Evolutionary conservation across 2,113 vertebrate genomes (phyloP).

Genomic region (Cynopterus brachyotis): DNA sequence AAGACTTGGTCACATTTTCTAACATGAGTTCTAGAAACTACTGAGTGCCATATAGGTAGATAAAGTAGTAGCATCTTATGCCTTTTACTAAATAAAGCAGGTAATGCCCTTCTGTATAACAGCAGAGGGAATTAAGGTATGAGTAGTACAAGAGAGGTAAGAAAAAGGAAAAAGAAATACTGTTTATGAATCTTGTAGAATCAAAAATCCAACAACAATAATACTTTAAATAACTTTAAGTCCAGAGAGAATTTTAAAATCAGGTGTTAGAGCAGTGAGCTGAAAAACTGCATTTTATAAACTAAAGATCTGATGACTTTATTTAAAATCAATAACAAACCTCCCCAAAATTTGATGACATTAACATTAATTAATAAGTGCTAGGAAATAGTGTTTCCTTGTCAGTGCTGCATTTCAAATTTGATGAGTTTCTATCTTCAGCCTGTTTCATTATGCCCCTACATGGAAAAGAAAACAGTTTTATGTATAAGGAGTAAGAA

Average conservation of each 20-base stretch:
- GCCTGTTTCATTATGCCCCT: background rate
- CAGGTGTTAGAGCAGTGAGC: background rate
- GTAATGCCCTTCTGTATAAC: background rate
- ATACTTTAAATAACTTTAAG: constrained; percentile 20
- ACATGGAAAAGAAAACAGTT: background rate
- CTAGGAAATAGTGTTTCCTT: background rate
- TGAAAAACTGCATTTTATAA: constrained; percentile 21
- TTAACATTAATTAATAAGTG: background rate
- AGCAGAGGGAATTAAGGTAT: background rate
- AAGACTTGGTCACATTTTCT: background rate
- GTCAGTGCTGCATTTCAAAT: background rate
- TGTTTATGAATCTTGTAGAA: background rate
- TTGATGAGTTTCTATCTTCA: background rate
- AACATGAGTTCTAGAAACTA: background rate
- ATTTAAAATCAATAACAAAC: background rate
- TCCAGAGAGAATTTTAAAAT: constrained; percentile 33
- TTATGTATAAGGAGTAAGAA: background rate
- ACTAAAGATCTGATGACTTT: background rate
- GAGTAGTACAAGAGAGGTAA: background rate
- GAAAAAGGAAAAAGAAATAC: background rate
- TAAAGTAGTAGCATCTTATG: background rate
- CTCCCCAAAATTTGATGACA: background rate
- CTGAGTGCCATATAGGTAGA: background rate
- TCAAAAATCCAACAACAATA: background rate
- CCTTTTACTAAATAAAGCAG: background rate